Conservation (phyloP, 2,797 vertebrate species). For the Mionectes olivaceus region DNA sequence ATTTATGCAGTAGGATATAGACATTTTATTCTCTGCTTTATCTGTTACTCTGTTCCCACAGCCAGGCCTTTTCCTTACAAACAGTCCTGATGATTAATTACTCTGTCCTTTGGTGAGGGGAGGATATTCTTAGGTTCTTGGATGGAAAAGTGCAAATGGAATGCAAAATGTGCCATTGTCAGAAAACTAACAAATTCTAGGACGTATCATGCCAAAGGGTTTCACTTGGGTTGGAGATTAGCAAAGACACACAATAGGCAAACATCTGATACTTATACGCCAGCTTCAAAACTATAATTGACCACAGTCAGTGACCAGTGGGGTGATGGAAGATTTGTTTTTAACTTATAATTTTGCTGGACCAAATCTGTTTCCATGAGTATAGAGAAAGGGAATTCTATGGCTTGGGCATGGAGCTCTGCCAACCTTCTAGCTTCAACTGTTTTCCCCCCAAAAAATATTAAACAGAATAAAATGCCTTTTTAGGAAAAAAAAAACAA, state of each 20-base stretch:
- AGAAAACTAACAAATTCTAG: slow-evolving; percentile 31
- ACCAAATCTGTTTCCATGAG: not conserved
- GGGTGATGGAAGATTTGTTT: not conserved
- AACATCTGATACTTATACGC: not conserved
- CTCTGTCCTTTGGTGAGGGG: not conserved
- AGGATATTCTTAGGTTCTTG: not conserved
- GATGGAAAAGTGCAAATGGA: slow-evolving; percentile 7
- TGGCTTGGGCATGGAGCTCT: not conserved
- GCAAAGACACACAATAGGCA: not conserved
- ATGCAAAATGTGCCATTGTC: not conserved
- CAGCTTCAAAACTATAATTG: slow-evolving; percentile 19
- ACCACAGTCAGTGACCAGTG: not conserved
- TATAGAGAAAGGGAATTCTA: not conserved
- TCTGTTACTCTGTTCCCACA: not conserved
- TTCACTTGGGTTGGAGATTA: not conserved
- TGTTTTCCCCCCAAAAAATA: not conserved
- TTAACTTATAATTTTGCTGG: not conserved
- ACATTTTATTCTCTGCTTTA: not conserved
- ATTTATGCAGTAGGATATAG: not conserved
- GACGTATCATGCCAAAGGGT: not conserved
- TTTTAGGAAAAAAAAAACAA: not conserved
- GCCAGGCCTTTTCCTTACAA: not conserved
- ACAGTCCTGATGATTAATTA: slow-evolving; percentile 39
- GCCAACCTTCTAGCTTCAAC: not conserved
- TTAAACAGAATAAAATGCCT: not conserved